Percentiles rank a stretch among this genome's conserved stretches.
These are phyloP conservation scores for Eudasyphora cyanicolor DNA, from an alignment of 2,888 invertebrate species.

Conservation along the genomic window DNA sequence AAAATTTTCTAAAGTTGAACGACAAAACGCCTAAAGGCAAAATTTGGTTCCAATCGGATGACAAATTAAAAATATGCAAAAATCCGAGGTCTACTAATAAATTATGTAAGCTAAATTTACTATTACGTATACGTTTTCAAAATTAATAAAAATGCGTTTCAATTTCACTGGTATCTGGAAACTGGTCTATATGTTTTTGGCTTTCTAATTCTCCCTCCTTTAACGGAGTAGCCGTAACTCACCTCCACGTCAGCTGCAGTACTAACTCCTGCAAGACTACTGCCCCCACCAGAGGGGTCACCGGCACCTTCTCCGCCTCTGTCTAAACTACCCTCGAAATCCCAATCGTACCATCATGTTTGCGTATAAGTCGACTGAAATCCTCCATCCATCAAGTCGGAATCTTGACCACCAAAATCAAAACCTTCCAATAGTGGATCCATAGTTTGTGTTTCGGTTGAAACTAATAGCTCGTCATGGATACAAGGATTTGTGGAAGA, in stretches of 20 bases:
- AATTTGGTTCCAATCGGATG: no score
- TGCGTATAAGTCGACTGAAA: conserved; percentile 78
- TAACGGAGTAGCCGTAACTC: neutral
- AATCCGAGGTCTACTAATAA: no score
- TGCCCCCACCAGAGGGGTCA: neutral
- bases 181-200: neutral
- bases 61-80: no score
- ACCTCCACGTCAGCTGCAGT: no score
- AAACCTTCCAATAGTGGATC: conserved; percentile 75
- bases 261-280: neutral
- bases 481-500: conserved; percentile 68
- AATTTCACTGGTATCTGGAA: no score
- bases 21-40: no score
- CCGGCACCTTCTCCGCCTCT: conserved; percentile 2
- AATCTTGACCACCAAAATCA: conserved; percentile 73
- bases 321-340: conserved; percentile 54
- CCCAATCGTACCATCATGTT: conserved; percentile 76
- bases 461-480: no score
- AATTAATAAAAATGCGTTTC: no score
- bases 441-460: conserved; percentile 78
- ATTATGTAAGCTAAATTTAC: no score
- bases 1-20: no score
- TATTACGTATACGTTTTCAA: no score
- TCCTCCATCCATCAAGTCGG: conserved; percentile 71
- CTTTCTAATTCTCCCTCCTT: neutral